Conservation (phyloP, 2,113 vertebrate species). For the Dipodomys spectabilis region DNA sequence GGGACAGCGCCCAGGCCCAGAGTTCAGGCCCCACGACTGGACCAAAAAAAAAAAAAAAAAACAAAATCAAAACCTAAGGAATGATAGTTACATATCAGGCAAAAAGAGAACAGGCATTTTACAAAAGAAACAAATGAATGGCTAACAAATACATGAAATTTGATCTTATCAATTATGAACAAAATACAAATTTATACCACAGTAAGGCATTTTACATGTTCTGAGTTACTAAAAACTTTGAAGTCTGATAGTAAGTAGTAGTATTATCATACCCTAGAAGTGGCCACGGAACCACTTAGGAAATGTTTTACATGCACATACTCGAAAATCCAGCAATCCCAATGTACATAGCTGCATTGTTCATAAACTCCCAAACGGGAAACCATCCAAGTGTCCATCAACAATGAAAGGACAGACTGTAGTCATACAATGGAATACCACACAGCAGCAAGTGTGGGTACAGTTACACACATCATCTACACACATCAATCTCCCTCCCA, state of each 20-base stretch:
- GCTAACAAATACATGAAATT: not conserved
- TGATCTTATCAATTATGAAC: not conserved
- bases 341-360: not conserved
- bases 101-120: not conserved
- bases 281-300: not conserved
- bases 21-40: too few species aligned
- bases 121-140: not conserved
- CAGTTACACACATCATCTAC: not conserved
- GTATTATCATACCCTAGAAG: not conserved
- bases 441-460: not conserved
- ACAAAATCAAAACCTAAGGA: slow-evolving; percentile 24
- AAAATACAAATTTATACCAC: slow-evolving; percentile 14
- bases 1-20: too few species aligned
- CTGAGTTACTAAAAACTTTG: not conserved
- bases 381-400: not conserved
- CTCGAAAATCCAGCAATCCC: not conserved
- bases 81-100: not conserved
- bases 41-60: not conserved
- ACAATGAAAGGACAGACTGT: not conserved
- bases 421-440: not conserved
- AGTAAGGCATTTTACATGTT: not conserved
- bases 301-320: not conserved
- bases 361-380: not conserved
- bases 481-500: not conserved
- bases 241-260: not conserved